These are phyloP conservation scores for Bungarus multicinctus DNA, from an alignment of 2,113 vertebrate genomes.

Conservation along the genomic window DNA sequence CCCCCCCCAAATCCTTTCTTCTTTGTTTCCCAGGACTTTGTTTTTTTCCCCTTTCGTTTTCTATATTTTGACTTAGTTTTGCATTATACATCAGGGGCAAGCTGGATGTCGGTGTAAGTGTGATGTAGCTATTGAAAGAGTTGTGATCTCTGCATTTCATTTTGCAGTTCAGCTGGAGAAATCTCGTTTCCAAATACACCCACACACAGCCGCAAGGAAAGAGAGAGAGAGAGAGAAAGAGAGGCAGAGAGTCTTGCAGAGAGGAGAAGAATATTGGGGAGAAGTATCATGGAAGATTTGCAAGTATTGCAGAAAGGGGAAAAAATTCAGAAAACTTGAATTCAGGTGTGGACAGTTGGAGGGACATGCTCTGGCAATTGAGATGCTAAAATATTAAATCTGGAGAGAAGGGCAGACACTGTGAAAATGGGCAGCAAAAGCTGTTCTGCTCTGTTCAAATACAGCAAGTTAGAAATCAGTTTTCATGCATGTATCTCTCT, in stretches of 20 bases:
- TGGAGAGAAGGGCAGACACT: not conserved
- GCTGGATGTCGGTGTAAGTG: not conserved
- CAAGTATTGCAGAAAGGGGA: not conserved
- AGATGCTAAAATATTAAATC: not conserved
- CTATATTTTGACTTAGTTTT: slow-evolving; percentile 30
- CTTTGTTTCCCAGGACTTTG: not conserved
- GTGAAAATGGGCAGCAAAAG: slow-evolving; percentile 1
- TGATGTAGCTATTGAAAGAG: slow-evolving; percentile 60
- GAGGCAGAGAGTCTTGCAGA: slow-evolving; percentile 37
- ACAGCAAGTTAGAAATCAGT: not conserved
- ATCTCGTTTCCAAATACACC: slow-evolving; percentile 74
- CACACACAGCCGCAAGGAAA: slow-evolving; percentile 65
- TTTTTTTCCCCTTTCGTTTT: not conserved
- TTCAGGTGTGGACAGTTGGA: not conserved
- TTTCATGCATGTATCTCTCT: not conserved
- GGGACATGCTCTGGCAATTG: not conserved
- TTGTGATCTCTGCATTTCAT: slow-evolving; percentile 68
- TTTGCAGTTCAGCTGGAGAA: slow-evolving; percentile 73
- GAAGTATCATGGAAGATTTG: not conserved
- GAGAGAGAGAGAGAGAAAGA: slow-evolving; percentile 44
- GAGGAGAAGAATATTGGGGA: slow-evolving; percentile 34
- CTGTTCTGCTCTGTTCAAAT: slow-evolving; percentile 1
- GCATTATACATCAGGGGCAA: slow-evolving; percentile 25
- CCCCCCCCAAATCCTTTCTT: not conserved
- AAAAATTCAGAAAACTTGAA: not conserved